phyloP scores from a whole-genome alignment of 2,113 vertebrate genomes.

The Triplophysa siluroides region DNA sequence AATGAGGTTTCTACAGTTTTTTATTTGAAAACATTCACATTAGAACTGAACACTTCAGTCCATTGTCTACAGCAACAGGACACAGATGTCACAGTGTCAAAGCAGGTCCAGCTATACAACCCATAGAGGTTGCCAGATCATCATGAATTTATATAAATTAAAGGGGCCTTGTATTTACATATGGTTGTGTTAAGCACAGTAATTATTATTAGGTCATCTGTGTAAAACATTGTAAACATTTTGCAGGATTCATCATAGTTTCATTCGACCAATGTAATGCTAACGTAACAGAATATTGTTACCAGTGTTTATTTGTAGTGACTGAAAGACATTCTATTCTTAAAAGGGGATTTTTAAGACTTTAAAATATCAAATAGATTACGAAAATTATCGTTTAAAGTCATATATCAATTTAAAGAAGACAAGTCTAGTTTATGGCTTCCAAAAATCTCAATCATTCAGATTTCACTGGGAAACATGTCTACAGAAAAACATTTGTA shows the following conservation, averaged over 20 bases:
- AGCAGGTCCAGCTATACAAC: conserved; percentile 34
- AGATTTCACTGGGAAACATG: too few relatives aligned
- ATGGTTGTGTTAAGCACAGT: conserved; percentile 1
- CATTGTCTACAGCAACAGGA: background rate
- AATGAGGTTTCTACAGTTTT: conserved; percentile 28
- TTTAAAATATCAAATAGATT: too few relatives aligned
- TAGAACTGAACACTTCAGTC: background rate
- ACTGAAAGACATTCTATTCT: too few relatives aligned
- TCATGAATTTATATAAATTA: background rate
- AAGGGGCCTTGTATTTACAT: conserved; percentile 18
- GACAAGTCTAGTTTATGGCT: too few relatives aligned
- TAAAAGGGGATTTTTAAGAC: too few relatives aligned
- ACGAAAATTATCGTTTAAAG: too few relatives aligned
- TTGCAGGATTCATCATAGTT: background rate
- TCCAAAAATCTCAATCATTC: too few relatives aligned
- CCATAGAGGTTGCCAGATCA: background rate
- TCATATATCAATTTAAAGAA: too few relatives aligned
- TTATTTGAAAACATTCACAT: conserved; percentile 38
- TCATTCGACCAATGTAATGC: background rate
- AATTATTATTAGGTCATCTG: background rate
- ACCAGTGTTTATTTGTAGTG: background rate
- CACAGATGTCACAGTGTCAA: conserved; percentile 17
- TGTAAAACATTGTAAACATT: conserved; percentile 28
- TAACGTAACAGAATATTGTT: too few relatives aligned
- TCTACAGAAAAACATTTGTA: too few relatives aligned